Conservation (phyloP, 2,888 invertebrate genomes). For the Agapostemon virescens region DNA sequence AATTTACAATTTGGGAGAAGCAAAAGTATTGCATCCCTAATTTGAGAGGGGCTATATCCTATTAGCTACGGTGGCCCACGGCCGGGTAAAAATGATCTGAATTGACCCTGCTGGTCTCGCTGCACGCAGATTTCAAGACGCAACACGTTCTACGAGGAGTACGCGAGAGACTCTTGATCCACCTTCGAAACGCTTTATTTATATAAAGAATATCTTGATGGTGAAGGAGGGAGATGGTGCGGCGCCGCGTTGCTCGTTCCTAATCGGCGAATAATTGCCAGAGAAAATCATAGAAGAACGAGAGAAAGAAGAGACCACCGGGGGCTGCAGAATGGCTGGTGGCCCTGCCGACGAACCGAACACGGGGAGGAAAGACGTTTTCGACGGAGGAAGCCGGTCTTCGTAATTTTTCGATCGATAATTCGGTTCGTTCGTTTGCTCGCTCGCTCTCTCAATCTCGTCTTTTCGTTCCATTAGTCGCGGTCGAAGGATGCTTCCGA, state of each 20-base stretch:
- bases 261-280: constrained; percentile 46
- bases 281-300: constrained; percentile 2
- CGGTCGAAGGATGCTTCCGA: constrained; percentile 46
- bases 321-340: background rate
- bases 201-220: background rate
- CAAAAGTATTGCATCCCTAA: too few relatives aligned
- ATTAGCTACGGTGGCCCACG: too few relatives aligned
- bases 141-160: background rate
- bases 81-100: too few relatives aligned
- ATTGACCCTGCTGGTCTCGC: too few relatives aligned
- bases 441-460: constrained; percentile 25
- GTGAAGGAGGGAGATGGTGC: background rate
- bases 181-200: background rate
- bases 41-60: too few relatives aligned
- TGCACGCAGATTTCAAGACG: too few relatives aligned
- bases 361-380: constrained; percentile 13
- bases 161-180: too few relatives aligned
- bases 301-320: too few relatives aligned
- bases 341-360: background rate
- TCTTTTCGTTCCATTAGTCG: constrained; percentile 57
- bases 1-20: too few relatives aligned
- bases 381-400: constrained; percentile 23
- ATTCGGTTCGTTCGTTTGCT: constrained; percentile 20
- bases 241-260: constrained; percentile 2
- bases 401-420: constrained; percentile 58